Evolutionary conservation across 2,113 vertebrate genomes (phyloP).

Genomic region (Oostethus manadensis): DNA sequence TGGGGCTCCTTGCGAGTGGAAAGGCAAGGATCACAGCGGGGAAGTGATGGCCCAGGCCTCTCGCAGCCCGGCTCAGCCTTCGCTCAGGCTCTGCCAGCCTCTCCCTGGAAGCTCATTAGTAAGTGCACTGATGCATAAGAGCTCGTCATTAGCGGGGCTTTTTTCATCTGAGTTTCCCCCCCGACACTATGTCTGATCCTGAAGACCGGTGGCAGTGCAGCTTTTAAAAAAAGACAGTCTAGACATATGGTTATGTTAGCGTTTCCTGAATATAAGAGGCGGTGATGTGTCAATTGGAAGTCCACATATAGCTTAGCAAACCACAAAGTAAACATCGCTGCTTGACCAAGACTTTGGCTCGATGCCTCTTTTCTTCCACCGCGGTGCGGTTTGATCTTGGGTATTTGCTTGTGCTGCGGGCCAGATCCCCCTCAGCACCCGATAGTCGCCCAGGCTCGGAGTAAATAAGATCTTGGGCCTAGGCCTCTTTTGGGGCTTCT

Average conservation of each 20-base stretch:
- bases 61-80: slow-evolving; percentile 93
- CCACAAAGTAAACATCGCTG: slow-evolving; percentile 72
- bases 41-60: slow-evolving; percentile 95
- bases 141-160: slow-evolving; percentile 99
- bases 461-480: slow-evolving; percentile 72
- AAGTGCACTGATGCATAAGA: slow-evolving; percentile 99
- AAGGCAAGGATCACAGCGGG: slow-evolving; percentile 98
- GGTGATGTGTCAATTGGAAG: slow-evolving; percentile 60
- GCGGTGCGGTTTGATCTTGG: slow-evolving; percentile 68
- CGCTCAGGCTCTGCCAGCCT: slow-evolving; percentile 91
- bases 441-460: slow-evolving; percentile 63
- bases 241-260: slow-evolving; percentile 55
- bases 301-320: slow-evolving; percentile 66
- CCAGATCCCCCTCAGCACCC: slow-evolving; percentile 71
- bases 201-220: slow-evolving; percentile 83
- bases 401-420: slow-evolving; percentile 73
- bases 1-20: slow-evolving; percentile 92
- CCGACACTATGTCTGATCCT: slow-evolving; percentile 91
- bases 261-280: slow-evolving; percentile 12
- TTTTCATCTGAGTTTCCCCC: slow-evolving; percentile 30
- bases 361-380: slow-evolving; percentile 55
- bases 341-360: slow-evolving; percentile 72
- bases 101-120: slow-evolving; percentile 99
- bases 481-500: slow-evolving; percentile 61
- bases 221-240: slow-evolving; percentile 59